A percentile compares a stretch with the other conserved stretches of the same genome.
Evolutionary conservation across 2,797 vertebrate species (phyloP).

Genomic region (Todus mexicanus): DNA sequence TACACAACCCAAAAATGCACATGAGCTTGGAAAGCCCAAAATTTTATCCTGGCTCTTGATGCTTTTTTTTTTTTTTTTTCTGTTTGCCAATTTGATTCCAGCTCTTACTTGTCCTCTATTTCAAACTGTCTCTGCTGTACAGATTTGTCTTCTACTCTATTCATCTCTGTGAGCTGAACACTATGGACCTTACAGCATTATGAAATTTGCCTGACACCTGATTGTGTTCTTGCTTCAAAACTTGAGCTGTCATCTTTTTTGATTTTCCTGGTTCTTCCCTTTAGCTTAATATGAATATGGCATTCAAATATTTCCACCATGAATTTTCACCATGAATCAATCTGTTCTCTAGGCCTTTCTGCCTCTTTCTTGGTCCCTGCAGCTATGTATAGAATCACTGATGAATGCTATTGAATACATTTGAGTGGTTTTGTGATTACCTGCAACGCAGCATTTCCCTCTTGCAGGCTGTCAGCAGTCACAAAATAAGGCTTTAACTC

Average conservation of each 20-base stretch:
- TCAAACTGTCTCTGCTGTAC: not conserved
- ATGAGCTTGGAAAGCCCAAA: not conserved
- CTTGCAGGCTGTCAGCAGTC: not conserved
- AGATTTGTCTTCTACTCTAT: not conserved
- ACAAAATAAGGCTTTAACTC: not conserved
- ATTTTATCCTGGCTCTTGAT: not conserved
- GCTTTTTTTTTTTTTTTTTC: not conserved
- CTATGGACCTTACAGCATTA: not conserved
- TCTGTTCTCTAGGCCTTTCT: not conserved
- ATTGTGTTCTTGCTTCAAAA: not conserved
- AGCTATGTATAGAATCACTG: not conserved
- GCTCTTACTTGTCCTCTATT: not conserved
- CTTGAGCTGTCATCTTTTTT: not conserved
- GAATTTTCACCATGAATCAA: not conserved
- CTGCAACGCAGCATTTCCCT: not conserved
- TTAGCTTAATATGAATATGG: not conserved
- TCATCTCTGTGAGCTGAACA: not conserved
- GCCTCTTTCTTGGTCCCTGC: not conserved
- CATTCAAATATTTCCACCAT: not conserved
- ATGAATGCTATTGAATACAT: not conserved
- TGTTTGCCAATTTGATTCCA: not conserved
- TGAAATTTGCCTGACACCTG: not conserved
- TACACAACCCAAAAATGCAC: not conserved
- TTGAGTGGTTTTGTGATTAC: not conserved
- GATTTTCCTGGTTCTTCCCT: not conserved